Percentiles rank a stretch among this genome's conserved stretches.
These are phyloP conservation scores for Drosophila nigricruria DNA, from an alignment of 2,888 invertebrate genomes.

Conservation along the genomic window DNA sequence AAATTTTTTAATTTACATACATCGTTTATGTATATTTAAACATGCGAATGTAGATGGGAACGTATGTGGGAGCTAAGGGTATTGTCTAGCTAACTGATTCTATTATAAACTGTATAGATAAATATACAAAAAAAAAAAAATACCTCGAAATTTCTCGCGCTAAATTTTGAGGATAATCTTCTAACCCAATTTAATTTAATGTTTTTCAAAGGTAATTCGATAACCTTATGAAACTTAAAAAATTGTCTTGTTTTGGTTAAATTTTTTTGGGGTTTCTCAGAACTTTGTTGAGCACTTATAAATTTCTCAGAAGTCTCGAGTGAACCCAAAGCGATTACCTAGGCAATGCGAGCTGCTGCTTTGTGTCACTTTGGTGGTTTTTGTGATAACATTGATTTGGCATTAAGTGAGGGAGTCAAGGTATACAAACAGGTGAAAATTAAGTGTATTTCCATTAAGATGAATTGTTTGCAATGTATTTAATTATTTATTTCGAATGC, in stretches of 20 bases:
- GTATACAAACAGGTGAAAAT: conserved; percentile 17
- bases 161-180: neutral
- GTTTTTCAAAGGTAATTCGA: conserved; percentile 35
- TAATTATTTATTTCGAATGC: conserved; percentile 55
- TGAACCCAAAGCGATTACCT: neutral
- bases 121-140: neutral
- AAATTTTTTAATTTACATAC: too few relatives aligned
- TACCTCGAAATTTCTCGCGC: too few relatives aligned
- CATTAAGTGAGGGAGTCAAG: neutral
- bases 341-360: conserved; percentile 4
- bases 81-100: neutral
- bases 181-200: conserved; percentile 16
- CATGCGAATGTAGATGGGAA: too few relatives aligned
- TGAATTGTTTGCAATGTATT: conserved; percentile 36
- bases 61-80: too few relatives aligned
- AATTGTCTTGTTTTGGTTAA: neutral
- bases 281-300: neutral
- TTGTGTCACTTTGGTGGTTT: conserved; percentile 5
- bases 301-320: neutral
- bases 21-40: too few relatives aligned
- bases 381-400: conserved; percentile 1
- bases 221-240: conserved; percentile 30
- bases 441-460: conserved; percentile 5
- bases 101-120: neutral
- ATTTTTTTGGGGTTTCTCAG: neutral